Evolutionary conservation across 2,113 vertebrate species (phyloP), one percentile per base, ranked within the genome.

Genomic region (Gasterosteus aculeatus): DNA sequence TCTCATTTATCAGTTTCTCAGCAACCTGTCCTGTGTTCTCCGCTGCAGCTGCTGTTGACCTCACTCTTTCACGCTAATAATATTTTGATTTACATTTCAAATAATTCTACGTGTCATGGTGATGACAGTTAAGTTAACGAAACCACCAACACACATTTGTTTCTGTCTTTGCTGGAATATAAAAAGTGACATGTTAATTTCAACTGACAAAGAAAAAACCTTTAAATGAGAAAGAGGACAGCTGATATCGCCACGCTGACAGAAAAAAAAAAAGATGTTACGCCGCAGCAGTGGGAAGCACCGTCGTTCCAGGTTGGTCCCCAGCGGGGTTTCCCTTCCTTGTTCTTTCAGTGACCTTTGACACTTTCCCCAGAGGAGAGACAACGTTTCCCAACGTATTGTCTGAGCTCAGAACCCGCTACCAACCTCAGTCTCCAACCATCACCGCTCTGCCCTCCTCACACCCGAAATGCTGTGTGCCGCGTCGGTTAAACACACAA

Each of bases 301-400:
- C 60, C 26, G 75, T 82, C 49, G 41, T 69, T 87, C 70, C 66
- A 72, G 80, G 54, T 78, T 49, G n/a, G 76, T 61, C 57, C 88
- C 46, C 84, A 82, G 86, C 82, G 72, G 85, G 85, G 15, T 49
- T 54, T 83, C 80, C 82, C 89, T 85, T 82, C 85, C 87, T 61
- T 33, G 8, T 39, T 80, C 64, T 22, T 35, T 68, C 46, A 44
- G n/a, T 71, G 9, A 80, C 77, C 69, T 70, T 70, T 75, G 80
- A 82, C 84, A 26, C 75, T 16, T 12, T 35, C 68, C 82, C 73
- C 69, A 18, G 42, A 86, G 69, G 65, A 85, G 59, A 75, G 29
- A 67, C 33, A 33, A n/a, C 39, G 75, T 77, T 79, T 22, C 63
- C 31, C 26, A 77, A 79, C 38, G 54, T 73, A 87, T 83, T 85